These are phyloP conservation scores for Lucilia cuprina DNA, from an alignment of 1,140 invertebrate genomes.

Conservation along the genomic window DNA sequence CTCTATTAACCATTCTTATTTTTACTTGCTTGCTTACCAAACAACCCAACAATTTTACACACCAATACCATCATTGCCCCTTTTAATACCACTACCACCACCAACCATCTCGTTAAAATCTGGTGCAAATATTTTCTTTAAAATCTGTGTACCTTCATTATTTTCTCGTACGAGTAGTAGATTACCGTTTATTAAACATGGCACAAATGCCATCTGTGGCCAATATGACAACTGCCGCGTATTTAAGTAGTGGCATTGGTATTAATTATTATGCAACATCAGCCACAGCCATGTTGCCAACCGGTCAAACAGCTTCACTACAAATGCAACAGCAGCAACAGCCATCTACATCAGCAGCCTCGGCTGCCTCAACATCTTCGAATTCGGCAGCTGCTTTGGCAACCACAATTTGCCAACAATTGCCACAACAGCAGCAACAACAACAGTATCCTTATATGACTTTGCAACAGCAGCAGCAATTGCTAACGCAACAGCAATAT, in stretches of 20 bases:
- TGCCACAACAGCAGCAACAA: neutral
- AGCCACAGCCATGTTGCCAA: neutral
- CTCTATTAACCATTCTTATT: too few relatives aligned
- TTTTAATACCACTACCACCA: too few relatives aligned
- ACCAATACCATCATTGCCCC: too few relatives aligned
- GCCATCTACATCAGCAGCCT: neutral
- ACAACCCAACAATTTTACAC: too few relatives aligned
- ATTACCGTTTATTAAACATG: slow-evolving; percentile 39
- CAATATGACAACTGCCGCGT: slow-evolving; percentile 55
- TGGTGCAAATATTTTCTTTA: too few relatives aligned
- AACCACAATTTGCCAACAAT: slow-evolving; percentile 38
- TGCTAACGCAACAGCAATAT: slow-evolving; percentile 38
- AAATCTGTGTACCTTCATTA: neutral
- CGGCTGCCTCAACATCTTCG: neutral
- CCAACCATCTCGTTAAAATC: too few relatives aligned
- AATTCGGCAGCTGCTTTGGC: neutral
- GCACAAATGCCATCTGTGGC: slow-evolving; percentile 46
- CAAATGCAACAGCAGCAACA: slow-evolving; percentile 18
- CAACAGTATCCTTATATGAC: slow-evolving; percentile 25
- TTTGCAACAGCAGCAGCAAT: slow-evolving; percentile 23
- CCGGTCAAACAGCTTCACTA: slow-evolving; percentile 38
- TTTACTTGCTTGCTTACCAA: too few relatives aligned
- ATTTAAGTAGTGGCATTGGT: slow-evolving; percentile 57
- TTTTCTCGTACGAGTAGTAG: slow-evolving; percentile 7
- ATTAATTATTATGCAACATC: slow-evolving; percentile 57